These are phyloP conservation scores for Neocloeon triangulifer DNA, from an alignment of 1,140 invertebrate genomes.

Conservation along the genomic window DNA sequence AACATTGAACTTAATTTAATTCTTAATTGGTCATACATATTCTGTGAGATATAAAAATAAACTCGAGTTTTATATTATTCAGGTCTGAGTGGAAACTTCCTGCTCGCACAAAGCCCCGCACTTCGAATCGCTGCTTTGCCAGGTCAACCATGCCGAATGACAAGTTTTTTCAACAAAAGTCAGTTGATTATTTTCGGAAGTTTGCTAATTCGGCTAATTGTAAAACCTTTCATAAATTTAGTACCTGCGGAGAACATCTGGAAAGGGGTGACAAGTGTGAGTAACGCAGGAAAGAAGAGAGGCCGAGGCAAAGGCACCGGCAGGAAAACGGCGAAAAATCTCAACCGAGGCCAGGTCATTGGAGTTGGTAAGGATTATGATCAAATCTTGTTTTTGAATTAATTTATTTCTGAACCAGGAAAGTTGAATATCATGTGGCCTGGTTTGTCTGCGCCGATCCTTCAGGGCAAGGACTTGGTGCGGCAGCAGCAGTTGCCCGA, in stretches of 20 bases:
- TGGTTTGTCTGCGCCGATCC: slow-evolving; percentile 63
- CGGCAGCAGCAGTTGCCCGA: slow-evolving; percentile 40
- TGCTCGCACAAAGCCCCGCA: too few species aligned
- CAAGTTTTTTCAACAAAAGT: slow-evolving; percentile 29
- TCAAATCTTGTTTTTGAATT: slow-evolving; percentile 3
- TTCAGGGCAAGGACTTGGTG: slow-evolving; percentile 52
- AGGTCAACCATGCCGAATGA: too few species aligned
- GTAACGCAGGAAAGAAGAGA: slow-evolving; percentile 85
- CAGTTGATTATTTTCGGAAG: slow-evolving; percentile 11
- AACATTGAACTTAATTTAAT: too few species aligned
- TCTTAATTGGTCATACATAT: too few species aligned
- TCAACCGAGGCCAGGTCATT: slow-evolving; percentile 78
- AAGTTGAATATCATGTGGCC: slow-evolving; percentile 75
- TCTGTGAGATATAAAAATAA: too few species aligned
- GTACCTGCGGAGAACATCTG: slow-evolving; percentile 65
- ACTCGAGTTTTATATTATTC: too few species aligned
- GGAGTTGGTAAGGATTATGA: slow-evolving; percentile 38
- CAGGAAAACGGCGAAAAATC: slow-evolving; percentile 47
- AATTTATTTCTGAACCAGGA: slow-evolving; percentile 16
- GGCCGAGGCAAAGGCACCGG: slow-evolving; percentile 70
- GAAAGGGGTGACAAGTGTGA: slow-evolving; percentile 85
- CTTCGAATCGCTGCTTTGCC: too few species aligned
- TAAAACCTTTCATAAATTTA: slow-evolving; percentile 14
- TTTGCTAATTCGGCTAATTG: not conserved
- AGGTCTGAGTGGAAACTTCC: too few species aligned